Evolutionary conservation across 2,888 invertebrate species (phyloP), one percentile per base, ranked within the genome.

Genomic region (Ferrisia virgata): DNA sequence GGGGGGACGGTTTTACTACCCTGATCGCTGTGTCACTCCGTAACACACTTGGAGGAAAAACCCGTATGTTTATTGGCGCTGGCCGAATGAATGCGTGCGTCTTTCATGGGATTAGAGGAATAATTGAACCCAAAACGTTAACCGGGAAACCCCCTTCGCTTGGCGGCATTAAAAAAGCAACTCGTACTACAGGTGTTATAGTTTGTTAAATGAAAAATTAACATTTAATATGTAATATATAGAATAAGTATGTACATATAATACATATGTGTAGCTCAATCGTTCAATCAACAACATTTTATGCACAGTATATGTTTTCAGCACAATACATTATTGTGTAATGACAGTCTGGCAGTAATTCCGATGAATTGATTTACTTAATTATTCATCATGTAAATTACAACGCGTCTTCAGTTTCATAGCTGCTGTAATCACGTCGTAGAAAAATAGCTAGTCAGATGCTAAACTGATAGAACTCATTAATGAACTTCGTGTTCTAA

Each of bases 31-130:
- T 76, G 72, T 76, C 28, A 76, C 69, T 69, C n/a, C n/a, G 2
- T 9, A 5, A 11, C 13, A 25, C n/a, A 33, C 72, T 53, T 15
- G 25, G 11, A 76, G 72, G 72, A 18, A 76, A 76, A 76, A 76
- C 72, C 72, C 72, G 13, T 22, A 64, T 64, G 13, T 64, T 58
- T 64, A 64, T 64, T 64, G 64, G 64, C 64, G 64, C 64, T 58
- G 58, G 58, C 58, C 22, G 58, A 22, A 8, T 25, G 64, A 28
- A 64, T 64, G 15, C 64, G 28, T 64, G 28, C 64, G 64, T 64
- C 28, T 64, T 28, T 25, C 64, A 64, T 15, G 64, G 28, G 28
- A 64, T 64, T 64, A 64, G 15, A 28, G 13, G 28, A 64, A 64
- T 64, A 64, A 64, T 64, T 64, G 64, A 64, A 64, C 28, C 64